Evolutionary conservation across 64 coral and sea anemone genomes (phyloP).

Genomic region (Stylophora pistillata): DNA sequence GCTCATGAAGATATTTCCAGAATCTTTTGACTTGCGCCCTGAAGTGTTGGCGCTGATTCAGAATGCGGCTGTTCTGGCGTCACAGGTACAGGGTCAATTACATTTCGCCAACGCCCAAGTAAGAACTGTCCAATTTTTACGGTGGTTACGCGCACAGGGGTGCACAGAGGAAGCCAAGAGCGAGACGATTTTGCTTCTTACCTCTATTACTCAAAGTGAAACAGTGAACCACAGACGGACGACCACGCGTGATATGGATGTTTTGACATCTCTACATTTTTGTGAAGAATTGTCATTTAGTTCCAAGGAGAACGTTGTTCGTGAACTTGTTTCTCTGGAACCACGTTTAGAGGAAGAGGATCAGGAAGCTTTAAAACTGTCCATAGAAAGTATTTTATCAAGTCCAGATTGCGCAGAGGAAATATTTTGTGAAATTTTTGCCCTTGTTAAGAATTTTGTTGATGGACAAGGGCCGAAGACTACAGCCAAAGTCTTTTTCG

Average conservation of each 20-base stretch:
- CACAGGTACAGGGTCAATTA: too few relatives aligned
- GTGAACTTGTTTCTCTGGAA: background rate
- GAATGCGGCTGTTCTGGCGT: background rate
- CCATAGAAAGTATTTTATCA: background rate
- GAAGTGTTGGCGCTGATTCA: background rate
- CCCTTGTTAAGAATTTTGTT: background rate
- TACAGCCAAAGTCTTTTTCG: background rate
- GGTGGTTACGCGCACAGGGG: background rate
- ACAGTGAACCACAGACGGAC: background rate
- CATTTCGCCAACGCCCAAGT: too few relatives aligned
- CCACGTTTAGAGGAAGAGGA: background rate
- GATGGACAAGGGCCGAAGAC: background rate
- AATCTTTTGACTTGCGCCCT: background rate
- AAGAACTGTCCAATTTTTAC: background rate
- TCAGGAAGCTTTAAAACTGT: background rate
- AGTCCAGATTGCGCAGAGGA: background rate
- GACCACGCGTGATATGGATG: background rate
- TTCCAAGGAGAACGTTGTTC: background rate
- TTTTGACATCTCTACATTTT: background rate
- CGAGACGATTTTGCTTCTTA: background rate
- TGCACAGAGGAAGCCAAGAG: background rate
- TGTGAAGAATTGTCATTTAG: background rate
- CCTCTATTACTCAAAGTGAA: background rate
- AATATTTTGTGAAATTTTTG: background rate
- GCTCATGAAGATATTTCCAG: background rate